Percentiles rank a stretch among this genome's conserved stretches.
These are phyloP conservation scores for Danaus melanippus DNA, from an alignment of 1,140 invertebrate species.

Conservation along the genomic window DNA sequence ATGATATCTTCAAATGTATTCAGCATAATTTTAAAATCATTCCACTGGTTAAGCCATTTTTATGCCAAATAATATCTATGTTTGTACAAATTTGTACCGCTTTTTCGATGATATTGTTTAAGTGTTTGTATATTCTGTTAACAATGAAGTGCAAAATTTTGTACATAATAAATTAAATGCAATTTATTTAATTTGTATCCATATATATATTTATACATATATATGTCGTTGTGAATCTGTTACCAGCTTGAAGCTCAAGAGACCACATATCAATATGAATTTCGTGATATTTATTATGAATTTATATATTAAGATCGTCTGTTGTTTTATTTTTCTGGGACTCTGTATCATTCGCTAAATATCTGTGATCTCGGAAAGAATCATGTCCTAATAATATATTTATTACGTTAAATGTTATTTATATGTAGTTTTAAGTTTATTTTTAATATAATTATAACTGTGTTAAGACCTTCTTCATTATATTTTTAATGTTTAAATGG, in stretches of 20 bases:
- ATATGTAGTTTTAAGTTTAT: conserved; percentile 3
- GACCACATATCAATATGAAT: conserved; percentile 51
- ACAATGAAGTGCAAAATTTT: conserved; percentile 35
- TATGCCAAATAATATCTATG: conserved; percentile 47
- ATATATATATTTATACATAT: conserved; percentile 15
- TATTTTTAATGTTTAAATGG: conserved; percentile 9
- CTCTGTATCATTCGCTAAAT: conserved; percentile 3
- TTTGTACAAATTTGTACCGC: conserved; percentile 30
- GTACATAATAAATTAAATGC: conserved; percentile 57
- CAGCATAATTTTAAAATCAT: conserved; percentile 50
- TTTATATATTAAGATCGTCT: conserved; percentile 10
- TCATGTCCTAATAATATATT: conserved; percentile 2
- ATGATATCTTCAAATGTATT: conserved; percentile 45
- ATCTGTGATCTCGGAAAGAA: conserved; percentile 1
- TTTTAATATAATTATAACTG: conserved; percentile 1
- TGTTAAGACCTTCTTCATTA: conserved; percentile 21
- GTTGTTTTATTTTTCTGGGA: conserved; percentile 4
- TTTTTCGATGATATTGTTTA: conserved; percentile 9
- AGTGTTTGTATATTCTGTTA: conserved; percentile 22
- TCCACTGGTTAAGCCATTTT: conserved; percentile 57
- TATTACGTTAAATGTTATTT: conserved; percentile 1
- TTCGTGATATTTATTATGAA: conserved; percentile 18
- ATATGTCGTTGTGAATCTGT: conserved; percentile 47
- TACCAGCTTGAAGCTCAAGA: conserved; percentile 62
- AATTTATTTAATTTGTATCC: conserved; percentile 33